Conservation (phyloP, 2,113 vertebrate genomes). For the Campylomormyrus tamandua region DNA sequence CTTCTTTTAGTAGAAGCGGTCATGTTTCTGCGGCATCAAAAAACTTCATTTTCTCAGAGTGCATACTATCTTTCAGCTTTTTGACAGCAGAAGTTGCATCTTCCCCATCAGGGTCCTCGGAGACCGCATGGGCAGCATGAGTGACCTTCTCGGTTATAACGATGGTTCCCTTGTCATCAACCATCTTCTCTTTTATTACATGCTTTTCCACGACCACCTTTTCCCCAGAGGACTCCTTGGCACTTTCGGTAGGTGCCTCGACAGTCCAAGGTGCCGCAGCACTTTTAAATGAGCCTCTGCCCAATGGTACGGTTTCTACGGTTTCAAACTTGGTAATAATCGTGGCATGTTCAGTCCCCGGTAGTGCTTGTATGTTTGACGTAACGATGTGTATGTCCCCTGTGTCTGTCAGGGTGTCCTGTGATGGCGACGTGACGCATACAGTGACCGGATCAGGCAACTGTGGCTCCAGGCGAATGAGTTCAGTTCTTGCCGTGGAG, state of each 20-base stretch:
- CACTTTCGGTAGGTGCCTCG: conserved; percentile 29
- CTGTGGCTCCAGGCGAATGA: conserved; percentile 53
- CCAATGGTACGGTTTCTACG: conserved; percentile 20
- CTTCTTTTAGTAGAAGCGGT: conserved; percentile 34
- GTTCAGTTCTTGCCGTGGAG: conserved; percentile 52
- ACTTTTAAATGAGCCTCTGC: conserved; percentile 25
- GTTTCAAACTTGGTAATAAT: conserved; percentile 43
- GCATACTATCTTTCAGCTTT: conserved; percentile 55
- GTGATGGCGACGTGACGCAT: conserved; percentile 52
- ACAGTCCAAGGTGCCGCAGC: conserved; percentile 35
- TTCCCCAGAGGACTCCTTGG: conserved; percentile 5
- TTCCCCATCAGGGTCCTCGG: conserved; percentile 45
- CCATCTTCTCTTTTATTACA: conserved; percentile 43
- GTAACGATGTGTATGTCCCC: conserved; percentile 53
- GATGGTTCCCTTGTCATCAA: conserved; percentile 49
- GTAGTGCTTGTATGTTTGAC: conserved; percentile 54
- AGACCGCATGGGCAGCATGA: conserved; percentile 34
- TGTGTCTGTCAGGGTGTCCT: conserved; percentile 51
- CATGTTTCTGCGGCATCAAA: conserved; percentile 51
- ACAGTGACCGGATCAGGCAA: conserved; percentile 55
- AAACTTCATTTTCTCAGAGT: conserved; percentile 65
- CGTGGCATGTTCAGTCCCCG: conserved; percentile 49
- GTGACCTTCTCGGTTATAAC: conserved; percentile 53
- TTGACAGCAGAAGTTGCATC: conserved; percentile 55
- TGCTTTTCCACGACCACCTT: conserved; percentile 42